Evolutionary conservation across 2,797 vertebrate species (phyloP), one percentile per base, ranked within the genome.

Genomic region (Micrastur ruficollis): DNA sequence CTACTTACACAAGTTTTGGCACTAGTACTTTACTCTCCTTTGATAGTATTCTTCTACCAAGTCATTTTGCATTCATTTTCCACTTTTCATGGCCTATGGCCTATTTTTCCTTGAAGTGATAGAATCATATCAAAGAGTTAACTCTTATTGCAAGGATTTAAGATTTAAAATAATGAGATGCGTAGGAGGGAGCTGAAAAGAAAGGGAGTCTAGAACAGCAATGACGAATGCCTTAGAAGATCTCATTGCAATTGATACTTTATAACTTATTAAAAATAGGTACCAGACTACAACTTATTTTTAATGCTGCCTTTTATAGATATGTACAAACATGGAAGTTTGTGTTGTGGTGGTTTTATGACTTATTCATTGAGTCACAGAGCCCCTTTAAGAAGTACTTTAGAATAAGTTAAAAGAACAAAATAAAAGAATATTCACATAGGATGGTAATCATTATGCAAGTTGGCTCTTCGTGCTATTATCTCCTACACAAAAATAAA

Each of bases 151-250:
- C 58, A 81, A 86, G 36, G 26, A 82, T 81, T 81, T 95, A 66
- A 76, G 78, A 59, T 82, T 75, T 94, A 86, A 96, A 97, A 91
- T 97, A 84, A 95, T 84, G 40, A 92, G 65, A 68, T 46, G 52
- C 29, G 94, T 96, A 95, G 95, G 95, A 96, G 82, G 82, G 14
- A 96, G 50, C 40, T 67, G 58, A 81, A 66, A 50, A 92, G 81
- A 87, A 93, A 90, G 23, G 65, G 58, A 97, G 72, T 85, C 80
- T 85, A 81, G 62, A 94, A 89, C 58, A 90, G 67, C 42, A 93
- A 52, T 92, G 71, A 88, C 71, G 89, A 97, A 94, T 44, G 38
- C 15, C 50, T 90, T 67, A 40, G 27, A 85, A 84, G 19, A 86
- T 56, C 26, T 78, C 17, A 5, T 16, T 79, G 66, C 53, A 86